Evolutionary conservation across 2,888 invertebrate genomes (phyloP).

Genomic region (Microctonus aethiopoides): DNA sequence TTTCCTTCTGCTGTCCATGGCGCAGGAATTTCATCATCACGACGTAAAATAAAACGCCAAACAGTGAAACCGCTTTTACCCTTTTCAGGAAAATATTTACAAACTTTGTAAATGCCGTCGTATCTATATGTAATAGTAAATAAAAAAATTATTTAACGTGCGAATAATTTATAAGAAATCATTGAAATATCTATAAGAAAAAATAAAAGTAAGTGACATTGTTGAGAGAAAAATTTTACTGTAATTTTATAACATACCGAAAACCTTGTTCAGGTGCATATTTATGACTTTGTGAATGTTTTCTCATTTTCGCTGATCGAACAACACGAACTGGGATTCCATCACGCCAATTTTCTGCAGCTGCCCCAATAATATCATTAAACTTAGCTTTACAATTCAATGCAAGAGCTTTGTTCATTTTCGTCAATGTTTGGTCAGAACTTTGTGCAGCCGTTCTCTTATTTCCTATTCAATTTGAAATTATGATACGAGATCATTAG

Average conservation of each 20-base stretch:
- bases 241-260: constrained; percentile 40
- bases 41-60: constrained; percentile 81
- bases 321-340: constrained; percentile 86
- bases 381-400: constrained; percentile 81
- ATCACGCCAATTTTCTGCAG: constrained; percentile 77
- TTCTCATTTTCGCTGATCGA: constrained; percentile 74
- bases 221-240: too few relatives aligned
- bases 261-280: constrained; percentile 82
- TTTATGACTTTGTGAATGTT: constrained; percentile 69
- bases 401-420: constrained; percentile 83
- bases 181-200: neutral
- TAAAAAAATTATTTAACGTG: neutral
- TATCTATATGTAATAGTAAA: constrained; percentile 69
- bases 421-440: constrained; percentile 80
- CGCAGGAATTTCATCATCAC: constrained; percentile 83
- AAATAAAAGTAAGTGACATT: too few relatives aligned
- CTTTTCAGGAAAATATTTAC: constrained; percentile 83
- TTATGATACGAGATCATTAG: constrained; percentile 56
- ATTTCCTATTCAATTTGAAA: constrained; percentile 64
- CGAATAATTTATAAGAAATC: neutral
- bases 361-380: constrained; percentile 74
- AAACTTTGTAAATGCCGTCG: constrained; percentile 89
- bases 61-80: constrained; percentile 83
- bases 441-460: constrained; percentile 84
- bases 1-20: constrained; percentile 83